Percentiles rank a stretch among this genome's conserved stretches.
Conservation (phyloP, 1,140 invertebrate species). For the Leptinotarsa lineolata region DNA sequence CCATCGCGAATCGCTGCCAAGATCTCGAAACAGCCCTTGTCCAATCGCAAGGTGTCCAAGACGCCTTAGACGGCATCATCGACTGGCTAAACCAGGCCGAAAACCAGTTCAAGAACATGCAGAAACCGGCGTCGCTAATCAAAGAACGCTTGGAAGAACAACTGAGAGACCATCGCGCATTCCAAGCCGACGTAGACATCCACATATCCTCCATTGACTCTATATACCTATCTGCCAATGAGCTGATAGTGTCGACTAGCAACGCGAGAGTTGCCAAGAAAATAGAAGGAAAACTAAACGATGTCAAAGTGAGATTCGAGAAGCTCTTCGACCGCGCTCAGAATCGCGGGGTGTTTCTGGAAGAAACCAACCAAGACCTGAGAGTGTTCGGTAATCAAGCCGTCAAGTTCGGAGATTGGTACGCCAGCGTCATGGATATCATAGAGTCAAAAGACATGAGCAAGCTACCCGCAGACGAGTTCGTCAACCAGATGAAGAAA, state of each 20-base stretch:
- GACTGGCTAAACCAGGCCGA: slow-evolving; percentile 85
- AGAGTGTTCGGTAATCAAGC: slow-evolving; percentile 73
- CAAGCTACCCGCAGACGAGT: slow-evolving; percentile 71
- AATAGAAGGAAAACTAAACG: slow-evolving; percentile 84
- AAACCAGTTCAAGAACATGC: slow-evolving; percentile 73
- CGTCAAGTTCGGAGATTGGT: slow-evolving; percentile 71
- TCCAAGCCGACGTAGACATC: slow-evolving; percentile 82
- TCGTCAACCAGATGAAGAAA: slow-evolving; percentile 66
- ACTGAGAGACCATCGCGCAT: slow-evolving; percentile 61
- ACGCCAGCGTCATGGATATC: slow-evolving; percentile 72
- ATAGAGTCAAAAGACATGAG: slow-evolving; percentile 74
- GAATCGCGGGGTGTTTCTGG: slow-evolving; percentile 79
- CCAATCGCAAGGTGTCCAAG: slow-evolving; percentile 92
- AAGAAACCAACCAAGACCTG: slow-evolving; percentile 76
- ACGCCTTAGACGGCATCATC: slow-evolving; percentile 84
- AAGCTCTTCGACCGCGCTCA: slow-evolving; percentile 79
- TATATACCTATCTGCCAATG: slow-evolving; percentile 76
- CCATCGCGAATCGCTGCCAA: slow-evolving; percentile 77
- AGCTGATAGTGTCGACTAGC: slow-evolving; percentile 79
- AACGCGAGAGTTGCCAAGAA: slow-evolving; percentile 87
- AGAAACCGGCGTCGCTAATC: slow-evolving; percentile 80
- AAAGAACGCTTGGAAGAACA: slow-evolving; percentile 90
- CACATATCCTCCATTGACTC: slow-evolving; percentile 84
- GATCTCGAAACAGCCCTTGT: slow-evolving; percentile 86
- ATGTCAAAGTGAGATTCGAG: slow-evolving; percentile 82